Conservation (phyloP, 1,140 invertebrate genomes). For the Apis laboriosa region DNA sequence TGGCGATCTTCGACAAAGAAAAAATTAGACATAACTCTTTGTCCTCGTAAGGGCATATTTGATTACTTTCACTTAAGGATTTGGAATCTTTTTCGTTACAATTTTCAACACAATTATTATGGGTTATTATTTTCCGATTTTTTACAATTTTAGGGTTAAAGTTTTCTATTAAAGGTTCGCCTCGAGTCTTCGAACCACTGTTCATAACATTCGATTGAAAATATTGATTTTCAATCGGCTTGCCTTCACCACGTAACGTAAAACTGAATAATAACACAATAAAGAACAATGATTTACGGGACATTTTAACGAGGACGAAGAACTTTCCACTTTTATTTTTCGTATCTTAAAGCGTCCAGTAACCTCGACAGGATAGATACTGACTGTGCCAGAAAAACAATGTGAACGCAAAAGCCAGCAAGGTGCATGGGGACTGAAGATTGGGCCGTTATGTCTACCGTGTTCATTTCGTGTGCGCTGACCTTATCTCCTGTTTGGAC, state of each 20-base stretch:
- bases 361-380: constrained; percentile 57
- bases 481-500: constrained; percentile 73
- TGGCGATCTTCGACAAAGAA: constrained; percentile 66
- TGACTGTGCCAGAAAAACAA: constrained; percentile 59
- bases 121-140: neutral
- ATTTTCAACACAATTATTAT: neutral
- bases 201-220: neutral
- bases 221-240: constrained; percentile 44
- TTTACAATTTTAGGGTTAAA: neutral
- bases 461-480: constrained; percentile 61
- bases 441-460: constrained; percentile 54
- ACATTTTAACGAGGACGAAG: constrained; percentile 34
- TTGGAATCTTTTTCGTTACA: neutral
- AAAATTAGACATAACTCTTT: constrained; percentile 45
- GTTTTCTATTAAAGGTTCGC: neutral
- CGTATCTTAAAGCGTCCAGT: neutral
- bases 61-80: neutral
- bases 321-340: constrained; percentile 1
- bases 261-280: constrained; percentile 26
- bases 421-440: constrained; percentile 65
- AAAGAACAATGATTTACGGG: constrained; percentile 16
- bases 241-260: constrained; percentile 16
- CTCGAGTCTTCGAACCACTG: neutral
- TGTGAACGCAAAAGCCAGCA: constrained; percentile 66
- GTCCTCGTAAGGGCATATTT: neutral